Base-by-base conservation (phyloP, 2,797 vertebrate genomes). In the Helostoma temminkii region DNA sequence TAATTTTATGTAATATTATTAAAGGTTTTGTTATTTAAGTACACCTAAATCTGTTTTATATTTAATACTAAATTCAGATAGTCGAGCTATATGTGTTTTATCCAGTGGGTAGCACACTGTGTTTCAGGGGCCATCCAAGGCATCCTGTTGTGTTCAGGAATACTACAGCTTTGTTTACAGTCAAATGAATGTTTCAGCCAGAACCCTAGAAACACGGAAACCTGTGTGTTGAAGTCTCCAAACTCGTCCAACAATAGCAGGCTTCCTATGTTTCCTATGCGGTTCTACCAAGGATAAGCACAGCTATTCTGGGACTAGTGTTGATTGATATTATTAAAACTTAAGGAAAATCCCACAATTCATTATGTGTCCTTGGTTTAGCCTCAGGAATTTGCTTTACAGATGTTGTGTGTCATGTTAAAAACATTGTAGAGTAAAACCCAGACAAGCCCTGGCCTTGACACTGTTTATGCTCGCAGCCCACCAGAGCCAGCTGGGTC, bases 221-320 rank as follows among this genome's bases (percentile, higher is more conserved):
- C 37, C 32, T 49, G 57, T 43, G 45, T 64, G 54, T 61, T 25
- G 16, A 55, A 55, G 18, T 11, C 42, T 66, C 41, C 6, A 9
- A 58, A 58, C 52, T 76, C 47, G 52, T 66, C 46, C 56, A 89
- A 92, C 85, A 93, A 91, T 89, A 63, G 73, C 55, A 54, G n/a
- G 50, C 71, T 89, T 91, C 39, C 39, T 6, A 3, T n/a, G 39
- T 42, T 42, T 42, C 90, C 80, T 80, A 49, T 84, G 79, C 86
- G 86, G 72, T 72, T 41, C 48, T 60, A 54, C 46, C 41, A 21
- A 74, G 47, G 81, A 87, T 70, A 79, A 71, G 57, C 54, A 42
- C 34, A 52, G 49, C 78, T 90, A 86, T 92, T 92, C 80, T 78
- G 42, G 63, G 84, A 74, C 16, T 9, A 11, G 39, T 43, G 67